These are phyloP conservation scores for Drosophila helvetica DNA, from an alignment of 2,888 invertebrate species.

Conservation along the genomic window DNA sequence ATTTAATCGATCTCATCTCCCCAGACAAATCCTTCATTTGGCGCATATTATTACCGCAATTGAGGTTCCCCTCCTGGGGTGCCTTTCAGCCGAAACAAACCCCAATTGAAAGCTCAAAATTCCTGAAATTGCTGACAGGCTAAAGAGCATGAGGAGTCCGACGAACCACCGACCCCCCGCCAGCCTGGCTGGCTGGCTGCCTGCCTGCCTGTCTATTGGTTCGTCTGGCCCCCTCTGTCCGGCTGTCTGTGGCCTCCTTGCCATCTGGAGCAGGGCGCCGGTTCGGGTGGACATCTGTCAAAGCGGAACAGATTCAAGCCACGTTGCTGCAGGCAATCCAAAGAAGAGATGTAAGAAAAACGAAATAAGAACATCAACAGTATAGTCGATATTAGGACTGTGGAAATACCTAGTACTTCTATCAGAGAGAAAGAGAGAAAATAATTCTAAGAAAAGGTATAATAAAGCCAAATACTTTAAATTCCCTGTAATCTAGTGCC, in stretches of 20 bases:
- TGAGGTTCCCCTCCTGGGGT: slow-evolving; percentile 23
- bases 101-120: slow-evolving; percentile 23
- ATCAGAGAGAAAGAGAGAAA: not conserved
- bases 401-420: not conserved
- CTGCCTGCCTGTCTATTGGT: too few species aligned
- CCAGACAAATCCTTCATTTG: slow-evolving; percentile 20
- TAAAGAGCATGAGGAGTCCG: slow-evolving; percentile 27
- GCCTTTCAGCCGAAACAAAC: slow-evolving; percentile 8
- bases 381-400: not conserved
- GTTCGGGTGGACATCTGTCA: slow-evolving; percentile 49
- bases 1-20: slow-evolving; percentile 6
- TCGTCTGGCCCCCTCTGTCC: too few species aligned
- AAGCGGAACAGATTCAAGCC: slow-evolving; percentile 51
- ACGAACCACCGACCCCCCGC: slow-evolving; percentile 3
- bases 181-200: slow-evolving; percentile 7
- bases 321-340: slow-evolving; percentile 52
- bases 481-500: too few species aligned
- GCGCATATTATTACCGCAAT: slow-evolving; percentile 24
- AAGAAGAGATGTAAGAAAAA: not conserved
- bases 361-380: slow-evolving; percentile 3
- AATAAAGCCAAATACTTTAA: too few species aligned
- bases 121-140: slow-evolving; percentile 29
- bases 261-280: slow-evolving; percentile 26
- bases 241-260: slow-evolving; percentile 20
- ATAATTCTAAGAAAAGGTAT: too few species aligned